A percentile compares a stretch with the other conserved stretches of the same genome.
Conservation (phyloP, 1,140 invertebrate genomes). For the Thaumetopoea pityocampa region DNA sequence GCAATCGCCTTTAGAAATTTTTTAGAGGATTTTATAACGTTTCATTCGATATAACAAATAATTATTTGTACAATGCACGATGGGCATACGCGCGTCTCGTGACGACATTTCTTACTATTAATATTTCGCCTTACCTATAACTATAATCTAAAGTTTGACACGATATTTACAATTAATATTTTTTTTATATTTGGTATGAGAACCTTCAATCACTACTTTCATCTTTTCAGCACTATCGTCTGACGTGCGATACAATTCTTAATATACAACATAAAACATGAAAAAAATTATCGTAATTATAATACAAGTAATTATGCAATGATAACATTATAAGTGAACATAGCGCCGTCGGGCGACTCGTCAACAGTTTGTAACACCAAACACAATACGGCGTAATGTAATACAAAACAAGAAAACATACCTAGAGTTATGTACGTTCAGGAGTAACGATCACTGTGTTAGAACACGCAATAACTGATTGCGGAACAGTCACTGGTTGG, state of each 20-base stretch:
- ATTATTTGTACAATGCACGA: slow-evolving; percentile 73
- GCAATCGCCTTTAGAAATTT: too few relatives aligned
- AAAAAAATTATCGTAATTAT: slow-evolving; percentile 73
- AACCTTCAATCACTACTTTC: too few relatives aligned
- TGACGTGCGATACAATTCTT: slow-evolving; percentile 59
- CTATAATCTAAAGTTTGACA: slow-evolving; percentile 58
- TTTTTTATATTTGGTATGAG: too few relatives aligned
- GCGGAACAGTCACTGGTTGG: slow-evolving; percentile 49
- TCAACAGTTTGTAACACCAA: slow-evolving; percentile 64
- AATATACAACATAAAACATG: slow-evolving; percentile 69
- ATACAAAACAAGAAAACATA: slow-evolving; percentile 72
- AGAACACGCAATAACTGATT: slow-evolving; percentile 41
- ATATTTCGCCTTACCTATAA: slow-evolving; percentile 62
- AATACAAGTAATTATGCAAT: slow-evolving; percentile 65
- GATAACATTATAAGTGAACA: slow-evolving; percentile 70
- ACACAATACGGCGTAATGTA: slow-evolving; percentile 48
- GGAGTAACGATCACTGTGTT: slow-evolving; percentile 60
- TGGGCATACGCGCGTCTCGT: slow-evolving; percentile 64
- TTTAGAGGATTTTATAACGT: slow-evolving; percentile 67
- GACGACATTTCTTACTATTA: slow-evolving; percentile 64
- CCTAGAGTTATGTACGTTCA: slow-evolving; percentile 63
- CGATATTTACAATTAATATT: slow-evolving; percentile 74
- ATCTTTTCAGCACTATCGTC: slow-evolving; percentile 39
- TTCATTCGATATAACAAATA: slow-evolving; percentile 71
- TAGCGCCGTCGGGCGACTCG: slow-evolving; percentile 42